Conservation (phyloP, 2,113 vertebrate genomes). For the Jaculus jaculus region DNA sequence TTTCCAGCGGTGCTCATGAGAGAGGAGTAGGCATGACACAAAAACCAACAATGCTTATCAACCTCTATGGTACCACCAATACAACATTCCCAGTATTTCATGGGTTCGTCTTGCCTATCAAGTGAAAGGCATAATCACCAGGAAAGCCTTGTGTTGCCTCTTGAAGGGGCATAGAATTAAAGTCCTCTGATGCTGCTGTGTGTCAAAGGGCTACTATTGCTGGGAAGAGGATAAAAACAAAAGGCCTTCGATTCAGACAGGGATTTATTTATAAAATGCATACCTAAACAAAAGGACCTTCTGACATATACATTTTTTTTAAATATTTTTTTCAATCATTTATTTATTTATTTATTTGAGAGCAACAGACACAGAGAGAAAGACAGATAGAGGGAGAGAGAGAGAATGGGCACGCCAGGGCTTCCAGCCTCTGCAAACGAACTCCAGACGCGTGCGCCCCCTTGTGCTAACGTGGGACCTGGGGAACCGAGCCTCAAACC, state of each 20-base stretch:
- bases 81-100: neutral
- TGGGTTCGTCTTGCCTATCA: neutral
- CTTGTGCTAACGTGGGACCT: too few relatives aligned
- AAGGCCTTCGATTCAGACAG: neutral
- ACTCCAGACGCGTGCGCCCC: too few relatives aligned
- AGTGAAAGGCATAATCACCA: neutral
- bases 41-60: fast-evolving
- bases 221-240: neutral
- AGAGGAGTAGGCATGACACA: neutral
- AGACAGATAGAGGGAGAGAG: too few relatives aligned
- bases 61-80: neutral
- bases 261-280: neutral
- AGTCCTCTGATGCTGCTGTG: neutral
- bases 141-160: neutral
- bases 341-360: too few relatives aligned
- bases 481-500: too few relatives aligned
- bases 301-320: neutral
- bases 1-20: neutral
- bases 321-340: too few relatives aligned
- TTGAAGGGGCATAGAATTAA: neutral
- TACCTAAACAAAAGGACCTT: neutral
- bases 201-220: neutral
- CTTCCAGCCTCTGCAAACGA: too few relatives aligned
- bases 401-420: too few relatives aligned
- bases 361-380: too few relatives aligned